Evolutionary conservation across 2,888 invertebrate species (phyloP), one percentile per base, ranked within the genome.

Genomic region (Troides helena): DNA sequence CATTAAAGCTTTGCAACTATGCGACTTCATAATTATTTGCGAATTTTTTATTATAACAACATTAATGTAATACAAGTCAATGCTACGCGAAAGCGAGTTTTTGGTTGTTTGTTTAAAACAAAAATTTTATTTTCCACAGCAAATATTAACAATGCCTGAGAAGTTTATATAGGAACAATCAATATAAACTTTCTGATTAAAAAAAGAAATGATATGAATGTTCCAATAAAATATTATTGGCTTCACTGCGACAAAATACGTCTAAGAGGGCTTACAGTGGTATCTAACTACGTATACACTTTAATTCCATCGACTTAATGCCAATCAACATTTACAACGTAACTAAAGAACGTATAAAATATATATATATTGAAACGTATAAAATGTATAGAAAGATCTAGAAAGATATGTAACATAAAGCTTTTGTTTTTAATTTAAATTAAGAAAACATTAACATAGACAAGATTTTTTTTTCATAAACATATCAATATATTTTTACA

Each of bases 11-110:
- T 81, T 81, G 78, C 77, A 71, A n/a, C 70, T 71, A 73, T 80
- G 88, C 89, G 86, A 88, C 73, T 82, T 83, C 76, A 73, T 78
- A 72, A 76, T 80, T 53, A 76, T 77, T 80, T 81, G 89, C 89
- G 89, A 89, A 86, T 85, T 87, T 65, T 70, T 56, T 30, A 30
- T 76, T 80, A 60, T 73, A 68, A 74, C 75, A 71, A 74, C 74
- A 72, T 75, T 56, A 6, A 21, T 56, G 3, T 14, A n/a, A 46
- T 56, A 21, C 5, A 72, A 23, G 65, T 69, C 74, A 73, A 74
- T 75, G 78, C 80, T 77, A 79, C 78, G 87, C 84, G 81, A 80
- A 81, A 82, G 87, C 86, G 85, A 86, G 77, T 77, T 83, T 58
- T 59, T 17, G 12, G n/a, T 62, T 62, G 18, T 18, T 63, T 53